Conservation (phyloP, 2,888 invertebrate species). For the Scrobipalpa atriplicella region DNA sequence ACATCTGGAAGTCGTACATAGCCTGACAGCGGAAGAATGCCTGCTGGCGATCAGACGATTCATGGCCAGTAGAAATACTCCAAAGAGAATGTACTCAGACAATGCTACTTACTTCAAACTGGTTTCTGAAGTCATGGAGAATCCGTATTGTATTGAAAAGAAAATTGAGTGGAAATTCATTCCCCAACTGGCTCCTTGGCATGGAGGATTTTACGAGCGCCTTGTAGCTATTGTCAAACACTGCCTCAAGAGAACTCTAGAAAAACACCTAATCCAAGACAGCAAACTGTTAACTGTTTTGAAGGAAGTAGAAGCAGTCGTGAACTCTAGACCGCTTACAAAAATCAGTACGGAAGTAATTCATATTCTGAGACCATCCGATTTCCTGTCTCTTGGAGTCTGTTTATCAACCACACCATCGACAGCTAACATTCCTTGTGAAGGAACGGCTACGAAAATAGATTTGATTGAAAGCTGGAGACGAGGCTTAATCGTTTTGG, state of each 20-base stretch:
- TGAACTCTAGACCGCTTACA: constrained; percentile 34
- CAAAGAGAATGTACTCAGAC: constrained; percentile 31
- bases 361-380: constrained; percentile 32
- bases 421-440: too few species aligned
- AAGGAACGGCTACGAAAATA: neutral
- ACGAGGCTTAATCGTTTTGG: neutral
- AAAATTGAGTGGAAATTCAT: too few species aligned
- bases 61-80: constrained; percentile 23
- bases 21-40: constrained; percentile 32
- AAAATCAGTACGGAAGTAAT: constrained; percentile 29
- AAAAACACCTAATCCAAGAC: constrained; percentile 30
- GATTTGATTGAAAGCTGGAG: constrained; percentile 8
- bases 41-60: constrained; percentile 30
- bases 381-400: constrained; percentile 24
- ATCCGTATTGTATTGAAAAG: constrained; percentile 31
- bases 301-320: constrained; percentile 34
- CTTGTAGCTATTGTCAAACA: constrained; percentile 32
- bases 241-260: constrained; percentile 32
- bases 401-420: neutral
- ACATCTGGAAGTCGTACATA: constrained; percentile 31
- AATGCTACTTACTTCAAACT: constrained; percentile 34
- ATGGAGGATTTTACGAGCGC: constrained; percentile 34
- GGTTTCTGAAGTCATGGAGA: constrained; percentile 28
- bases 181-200: constrained; percentile 35
- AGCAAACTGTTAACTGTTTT: constrained; percentile 31